These are phyloP conservation scores for Tyrophagus putrescentiae DNA, from an alignment of 1,140 invertebrate genomes.

Conservation along the genomic window DNA sequence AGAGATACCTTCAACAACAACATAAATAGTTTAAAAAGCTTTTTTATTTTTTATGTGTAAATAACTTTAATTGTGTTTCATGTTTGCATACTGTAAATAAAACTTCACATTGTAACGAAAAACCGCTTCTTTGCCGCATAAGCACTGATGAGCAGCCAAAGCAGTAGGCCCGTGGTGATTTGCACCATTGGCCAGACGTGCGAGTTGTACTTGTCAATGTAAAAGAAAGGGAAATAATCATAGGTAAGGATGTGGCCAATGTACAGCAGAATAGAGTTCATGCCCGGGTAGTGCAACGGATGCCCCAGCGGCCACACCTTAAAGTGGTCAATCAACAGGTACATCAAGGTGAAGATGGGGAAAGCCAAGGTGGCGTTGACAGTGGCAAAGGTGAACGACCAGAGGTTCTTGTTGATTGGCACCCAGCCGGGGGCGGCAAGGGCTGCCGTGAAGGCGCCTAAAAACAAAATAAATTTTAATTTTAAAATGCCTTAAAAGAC, in stretches of 20 bases:
- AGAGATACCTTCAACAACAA: too few relatives aligned
- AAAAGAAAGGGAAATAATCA: conserved; percentile 56
- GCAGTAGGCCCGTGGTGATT: background rate
- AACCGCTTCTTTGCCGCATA: conserved; percentile 7
- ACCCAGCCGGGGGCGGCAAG: background rate
- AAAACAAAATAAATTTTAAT: background rate
- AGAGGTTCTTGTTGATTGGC: conserved; percentile 21
- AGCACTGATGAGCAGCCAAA: conserved; percentile 18
- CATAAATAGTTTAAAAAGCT: too few relatives aligned
- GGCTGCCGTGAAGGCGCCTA: background rate
- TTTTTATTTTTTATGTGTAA: too few relatives aligned
- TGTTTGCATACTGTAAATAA: too few relatives aligned
- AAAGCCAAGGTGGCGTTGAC: conserved; percentile 1
- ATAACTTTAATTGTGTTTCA: too few relatives aligned
- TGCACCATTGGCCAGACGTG: conserved; percentile 8
- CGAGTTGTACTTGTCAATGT: background rate
- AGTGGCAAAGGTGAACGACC: conserved; percentile 19
- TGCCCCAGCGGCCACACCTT: conserved; percentile 9
- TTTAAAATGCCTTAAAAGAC: background rate
- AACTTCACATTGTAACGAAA: conserved; percentile 13
- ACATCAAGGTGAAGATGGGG: conserved; percentile 8
- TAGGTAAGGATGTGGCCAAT: conserved; percentile 61
- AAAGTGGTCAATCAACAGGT: conserved; percentile 14
- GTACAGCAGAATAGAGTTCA: conserved; percentile 77
- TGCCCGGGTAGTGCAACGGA: conserved; percentile 41